phyloP scores from a whole-genome alignment of 2,113 vertebrate genomes.

The Hippocampus barbouri region DNA sequence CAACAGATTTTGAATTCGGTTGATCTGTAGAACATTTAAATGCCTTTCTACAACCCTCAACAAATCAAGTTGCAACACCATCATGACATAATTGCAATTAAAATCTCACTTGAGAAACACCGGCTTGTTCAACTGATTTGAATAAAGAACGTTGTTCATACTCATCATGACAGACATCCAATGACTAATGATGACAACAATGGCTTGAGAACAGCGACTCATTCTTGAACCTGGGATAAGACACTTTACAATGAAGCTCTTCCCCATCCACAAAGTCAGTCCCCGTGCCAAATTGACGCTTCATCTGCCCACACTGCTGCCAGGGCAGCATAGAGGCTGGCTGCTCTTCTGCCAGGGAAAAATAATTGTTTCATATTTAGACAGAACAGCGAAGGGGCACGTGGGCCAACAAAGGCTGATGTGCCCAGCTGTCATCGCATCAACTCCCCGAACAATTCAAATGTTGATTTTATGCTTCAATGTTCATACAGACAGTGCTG shows the following conservation, averaged over 20 bases:
- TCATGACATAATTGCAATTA: too few species aligned
- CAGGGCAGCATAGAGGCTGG: constrained; percentile 32
- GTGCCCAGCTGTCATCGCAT: constrained; percentile 39
- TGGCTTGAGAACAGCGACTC: constrained; percentile 9
- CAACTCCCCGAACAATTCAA: constrained; percentile 17
- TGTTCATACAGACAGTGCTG: constrained; percentile 1
- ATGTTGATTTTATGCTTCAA: constrained; percentile 14
- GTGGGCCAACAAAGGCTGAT: constrained; percentile 47
- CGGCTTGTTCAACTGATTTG: too few species aligned
- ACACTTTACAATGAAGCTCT: constrained; percentile 24
- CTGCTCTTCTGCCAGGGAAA: constrained; percentile 42
- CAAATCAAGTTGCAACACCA: too few species aligned
- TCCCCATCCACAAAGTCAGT: constrained; percentile 35
- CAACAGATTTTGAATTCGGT: too few species aligned
- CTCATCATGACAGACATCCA: too few species aligned
- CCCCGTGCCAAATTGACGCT: constrained; percentile 43
- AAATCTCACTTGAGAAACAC: too few species aligned
- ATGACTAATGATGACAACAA: not conserved
- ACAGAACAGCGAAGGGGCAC: constrained; percentile 21
- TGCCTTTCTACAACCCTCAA: too few species aligned
- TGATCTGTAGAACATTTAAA: too few species aligned
- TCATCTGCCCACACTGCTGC: constrained; percentile 37
- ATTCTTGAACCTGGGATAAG: not conserved
- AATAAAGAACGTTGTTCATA: too few species aligned
- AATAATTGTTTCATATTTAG: constrained; percentile 39